Percentiles rank a stretch among this genome's conserved stretches.
These are phyloP conservation scores for Drosophila biarmipes DNA, from an alignment of 1,140 invertebrate genomes.

Conservation along the genomic window DNA sequence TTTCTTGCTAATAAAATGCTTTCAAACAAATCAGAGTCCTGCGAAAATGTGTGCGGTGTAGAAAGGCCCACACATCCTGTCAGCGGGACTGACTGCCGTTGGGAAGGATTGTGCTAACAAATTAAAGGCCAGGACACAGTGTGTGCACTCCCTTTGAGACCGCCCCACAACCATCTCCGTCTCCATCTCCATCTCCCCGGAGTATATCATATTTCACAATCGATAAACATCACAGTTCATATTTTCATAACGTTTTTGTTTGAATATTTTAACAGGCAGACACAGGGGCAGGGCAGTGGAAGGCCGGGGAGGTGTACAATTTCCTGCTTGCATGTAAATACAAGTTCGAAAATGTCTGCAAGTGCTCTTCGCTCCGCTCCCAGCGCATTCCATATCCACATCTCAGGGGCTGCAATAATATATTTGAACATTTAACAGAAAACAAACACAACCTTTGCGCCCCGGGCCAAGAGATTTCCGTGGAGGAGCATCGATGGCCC, in stretches of 20 bases:
- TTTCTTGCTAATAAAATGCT: too few relatives aligned
- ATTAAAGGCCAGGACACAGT: conserved; percentile 72
- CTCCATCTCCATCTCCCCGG: conserved; percentile 3
- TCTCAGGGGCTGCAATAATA: conserved; percentile 71
- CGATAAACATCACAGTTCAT: conserved; percentile 84
- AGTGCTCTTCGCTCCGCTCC: conserved; percentile 22
- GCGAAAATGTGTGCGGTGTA: neutral
- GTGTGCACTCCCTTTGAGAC: conserved; percentile 27
- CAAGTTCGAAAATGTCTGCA: conserved; percentile 61
- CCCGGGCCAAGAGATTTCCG: conserved; percentile 35
- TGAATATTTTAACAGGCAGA: conserved; percentile 76
- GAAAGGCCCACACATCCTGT: conserved; percentile 23
- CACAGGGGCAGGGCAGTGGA: conserved; percentile 32
- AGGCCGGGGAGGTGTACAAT: conserved; percentile 9
- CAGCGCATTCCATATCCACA: conserved; percentile 16
- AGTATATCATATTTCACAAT: conserved; percentile 83
- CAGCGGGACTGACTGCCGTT: conserved; percentile 35
- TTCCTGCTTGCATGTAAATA: conserved; percentile 59
- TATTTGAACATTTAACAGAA: conserved; percentile 83
- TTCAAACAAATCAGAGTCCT: neutral
- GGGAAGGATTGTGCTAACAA: conserved; percentile 65
- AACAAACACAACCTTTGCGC: conserved; percentile 82
- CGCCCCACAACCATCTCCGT: neutral
- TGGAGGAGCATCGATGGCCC: conserved; percentile 63
- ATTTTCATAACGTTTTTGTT: conserved; percentile 80